Percentiles rank a stretch among this genome's conserved stretches.
Evolutionary conservation across 1,140 invertebrate genomes (phyloP).

Genomic region (Scaptomyza montana): DNA sequence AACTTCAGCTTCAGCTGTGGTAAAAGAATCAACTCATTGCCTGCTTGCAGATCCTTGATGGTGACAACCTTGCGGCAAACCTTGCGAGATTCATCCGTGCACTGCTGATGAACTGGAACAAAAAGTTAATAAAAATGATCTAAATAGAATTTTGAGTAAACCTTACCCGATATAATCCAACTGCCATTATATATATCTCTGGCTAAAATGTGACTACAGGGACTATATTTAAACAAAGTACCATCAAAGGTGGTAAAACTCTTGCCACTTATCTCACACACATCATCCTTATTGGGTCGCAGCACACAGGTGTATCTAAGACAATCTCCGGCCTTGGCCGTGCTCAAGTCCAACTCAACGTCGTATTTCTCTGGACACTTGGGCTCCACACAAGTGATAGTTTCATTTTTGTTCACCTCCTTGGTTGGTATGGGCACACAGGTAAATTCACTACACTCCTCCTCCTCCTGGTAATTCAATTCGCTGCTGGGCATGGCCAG

Average conservation of each 20-base stretch:
- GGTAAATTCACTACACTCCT: conserved; percentile 78
- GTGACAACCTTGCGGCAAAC: conserved; percentile 86
- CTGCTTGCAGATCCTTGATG: conserved; percentile 67
- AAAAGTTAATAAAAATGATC: background rate
- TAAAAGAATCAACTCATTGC: conserved; percentile 68
- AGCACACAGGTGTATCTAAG: conserved; percentile 86
- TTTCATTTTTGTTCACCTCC: conserved; percentile 64
- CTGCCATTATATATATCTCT: conserved; percentile 87
- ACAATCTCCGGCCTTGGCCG: conserved; percentile 80
- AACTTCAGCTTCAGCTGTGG: conserved; percentile 88
- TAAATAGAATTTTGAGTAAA: background rate
- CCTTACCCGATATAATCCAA: conserved; percentile 87
- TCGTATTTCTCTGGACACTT: conserved; percentile 86
- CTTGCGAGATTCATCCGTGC: conserved; percentile 84
- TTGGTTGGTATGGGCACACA: conserved; percentile 74
- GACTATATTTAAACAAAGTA: conserved; percentile 89
- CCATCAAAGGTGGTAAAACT: conserved; percentile 92
- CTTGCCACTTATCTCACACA: conserved; percentile 90
- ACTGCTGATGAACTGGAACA: conserved; percentile 68
- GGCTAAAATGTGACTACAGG: conserved; percentile 91
- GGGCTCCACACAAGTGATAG: conserved; percentile 84
- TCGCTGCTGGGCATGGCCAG: conserved; percentile 66
- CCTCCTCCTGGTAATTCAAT: conserved; percentile 57
- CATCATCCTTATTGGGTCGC: conserved; percentile 85
- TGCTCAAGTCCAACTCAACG: conserved; percentile 83